A percentile compares a stretch with the other conserved stretches of the same genome.
phyloP scores from a whole-genome alignment of 2,797 vertebrate genomes.

The Chaetodon trifasciatus region DNA sequence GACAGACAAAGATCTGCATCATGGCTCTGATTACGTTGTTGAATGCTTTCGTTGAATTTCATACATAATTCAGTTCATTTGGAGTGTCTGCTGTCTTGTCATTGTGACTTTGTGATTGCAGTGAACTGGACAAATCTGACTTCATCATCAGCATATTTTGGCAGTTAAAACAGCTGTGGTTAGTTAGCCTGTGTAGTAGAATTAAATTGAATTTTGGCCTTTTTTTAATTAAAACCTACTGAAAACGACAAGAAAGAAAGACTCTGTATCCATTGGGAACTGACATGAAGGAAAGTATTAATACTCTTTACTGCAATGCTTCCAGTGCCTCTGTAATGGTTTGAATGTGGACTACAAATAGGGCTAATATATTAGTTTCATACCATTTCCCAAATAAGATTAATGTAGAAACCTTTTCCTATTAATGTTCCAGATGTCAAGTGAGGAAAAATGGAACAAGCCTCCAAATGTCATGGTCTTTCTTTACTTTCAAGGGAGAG shows the following conservation, averaged over 20 bases:
- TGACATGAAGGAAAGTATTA: neutral
- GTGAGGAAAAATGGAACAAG: constrained; percentile 31
- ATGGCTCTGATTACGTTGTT: neutral
- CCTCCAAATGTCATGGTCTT: constrained; percentile 60
- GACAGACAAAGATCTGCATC: neutral
- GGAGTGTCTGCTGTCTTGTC: neutral
- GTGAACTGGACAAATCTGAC: neutral
- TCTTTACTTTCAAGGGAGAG: constrained; percentile 28
- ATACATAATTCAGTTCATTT: neutral
- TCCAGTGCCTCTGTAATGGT: neutral
- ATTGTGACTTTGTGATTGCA: neutral
- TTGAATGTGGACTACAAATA: neutral
- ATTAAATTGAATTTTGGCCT: neutral
- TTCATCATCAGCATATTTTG: neutral
- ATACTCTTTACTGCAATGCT: neutral
- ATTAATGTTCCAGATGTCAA: constrained; percentile 28
- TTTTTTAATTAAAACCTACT: neutral
- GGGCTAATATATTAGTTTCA: neutral
- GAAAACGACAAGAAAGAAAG: neutral
- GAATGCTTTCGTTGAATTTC: neutral
- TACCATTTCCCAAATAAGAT: constrained; percentile 21
- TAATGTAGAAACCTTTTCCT: constrained; percentile 29
- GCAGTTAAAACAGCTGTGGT: neutral
- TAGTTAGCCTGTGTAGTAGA: neutral
- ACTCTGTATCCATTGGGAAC: no score